Evolutionary conservation across 1,140 invertebrate genomes (phyloP).

Genomic region (Coelopa frigida): DNA sequence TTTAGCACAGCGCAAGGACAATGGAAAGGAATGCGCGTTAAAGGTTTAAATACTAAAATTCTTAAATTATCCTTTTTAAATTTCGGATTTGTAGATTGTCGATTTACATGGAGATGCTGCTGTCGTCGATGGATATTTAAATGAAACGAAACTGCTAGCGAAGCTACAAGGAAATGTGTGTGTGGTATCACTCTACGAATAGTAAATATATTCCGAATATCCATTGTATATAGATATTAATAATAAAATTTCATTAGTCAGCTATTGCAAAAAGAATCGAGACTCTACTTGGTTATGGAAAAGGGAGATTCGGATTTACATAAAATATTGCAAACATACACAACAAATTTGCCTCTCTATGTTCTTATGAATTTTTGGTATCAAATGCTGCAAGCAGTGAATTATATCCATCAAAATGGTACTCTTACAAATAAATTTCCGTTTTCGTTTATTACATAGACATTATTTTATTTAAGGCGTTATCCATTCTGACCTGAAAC

Average conservation of each 20-base stretch:
- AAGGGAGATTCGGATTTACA: conserved; percentile 86
- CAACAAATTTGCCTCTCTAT: conserved; percentile 55
- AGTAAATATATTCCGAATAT: conserved; percentile 57
- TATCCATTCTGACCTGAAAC: conserved; percentile 94
- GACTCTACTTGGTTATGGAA: conserved; percentile 84
- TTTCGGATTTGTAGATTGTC: conserved; percentile 44
- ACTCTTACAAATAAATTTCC: not conserved
- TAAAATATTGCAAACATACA: conserved; percentile 59
- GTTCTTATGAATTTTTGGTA: conserved; percentile 86
- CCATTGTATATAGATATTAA: not conserved
- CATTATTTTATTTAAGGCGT: conserved; percentile 54
- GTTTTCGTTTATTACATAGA: conserved; percentile 1
- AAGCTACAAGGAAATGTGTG: conserved; percentile 73
- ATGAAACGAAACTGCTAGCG: conserved; percentile 82
- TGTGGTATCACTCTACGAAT: conserved; percentile 82
- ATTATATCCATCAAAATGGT: conserved; percentile 80
- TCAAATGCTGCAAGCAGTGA: conserved; percentile 87
- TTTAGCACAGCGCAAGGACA: conserved; percentile 25
- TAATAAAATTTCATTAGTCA: conserved; percentile 33
- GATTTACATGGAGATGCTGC: conserved; percentile 65
- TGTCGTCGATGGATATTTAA: conserved; percentile 71
- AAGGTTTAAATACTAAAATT: conserved; percentile 20
- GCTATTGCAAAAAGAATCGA: conserved; percentile 54
- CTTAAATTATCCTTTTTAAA: not conserved
- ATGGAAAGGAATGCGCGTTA: conserved; percentile 30